Percentiles rank a stretch among this genome's conserved stretches.
phyloP scores from a whole-genome alignment of 1,140 invertebrate species.

The Teleopsis dalmanni region DNA sequence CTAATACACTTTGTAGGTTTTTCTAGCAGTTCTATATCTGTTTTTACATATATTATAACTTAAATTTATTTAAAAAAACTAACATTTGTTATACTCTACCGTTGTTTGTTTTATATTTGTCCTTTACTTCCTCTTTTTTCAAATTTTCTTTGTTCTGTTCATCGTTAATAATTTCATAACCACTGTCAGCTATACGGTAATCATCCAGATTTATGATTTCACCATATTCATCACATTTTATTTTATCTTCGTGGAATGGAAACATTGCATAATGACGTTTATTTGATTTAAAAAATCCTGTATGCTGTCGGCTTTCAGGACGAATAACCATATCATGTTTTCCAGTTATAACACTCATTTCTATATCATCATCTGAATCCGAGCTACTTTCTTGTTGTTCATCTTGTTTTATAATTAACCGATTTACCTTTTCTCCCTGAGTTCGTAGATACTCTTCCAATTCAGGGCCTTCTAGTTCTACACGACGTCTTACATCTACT shows the following conservation, averaged over 20 bases:
- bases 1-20: slow-evolving; percentile 85
- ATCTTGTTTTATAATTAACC: slow-evolving; percentile 39
- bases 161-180: slow-evolving; percentile 42
- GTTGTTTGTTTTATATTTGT: slow-evolving; percentile 55
- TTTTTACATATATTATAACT: not conserved
- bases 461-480: slow-evolving; percentile 83
- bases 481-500: slow-evolving; percentile 65
- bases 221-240: slow-evolving; percentile 91
- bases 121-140: slow-evolving; percentile 32
- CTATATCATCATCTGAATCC: slow-evolving; percentile 71
- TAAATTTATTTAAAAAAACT: not conserved
- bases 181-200: slow-evolving; percentile 68
- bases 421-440: slow-evolving; percentile 52
- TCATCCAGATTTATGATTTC: slow-evolving; percentile 89
- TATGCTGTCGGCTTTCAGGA: slow-evolving; percentile 59
- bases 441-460: slow-evolving; percentile 80
- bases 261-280: slow-evolving; percentile 96
- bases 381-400: slow-evolving; percentile 41
- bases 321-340: slow-evolving; percentile 87
- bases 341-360: slow-evolving; percentile 69
- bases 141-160: slow-evolving; percentile 71
- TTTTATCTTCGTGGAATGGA: slow-evolving; percentile 84
- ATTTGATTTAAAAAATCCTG: slow-evolving; percentile 83
- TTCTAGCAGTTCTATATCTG: slow-evolving; percentile 51
- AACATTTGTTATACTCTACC: slow-evolving; percentile 38